A percentile compares a stretch with the other conserved stretches of the same genome.
phyloP scores from a whole-genome alignment of 2,888 invertebrate genomes.

The Muschampia staudingeri region DNA sequence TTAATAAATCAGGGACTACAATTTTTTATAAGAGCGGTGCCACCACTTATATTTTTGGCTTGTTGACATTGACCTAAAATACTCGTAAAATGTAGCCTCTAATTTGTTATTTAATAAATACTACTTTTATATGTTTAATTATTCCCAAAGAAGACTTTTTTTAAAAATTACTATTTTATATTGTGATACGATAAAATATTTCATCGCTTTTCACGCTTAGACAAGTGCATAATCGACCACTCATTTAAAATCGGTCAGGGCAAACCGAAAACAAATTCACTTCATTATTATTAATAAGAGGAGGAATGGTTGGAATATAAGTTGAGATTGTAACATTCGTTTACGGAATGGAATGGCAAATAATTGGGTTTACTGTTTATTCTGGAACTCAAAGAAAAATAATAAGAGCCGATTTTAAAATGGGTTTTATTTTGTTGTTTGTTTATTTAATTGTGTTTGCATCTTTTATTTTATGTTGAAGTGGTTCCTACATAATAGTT shows the following conservation, averaged over 20 bases:
- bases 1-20: no score
- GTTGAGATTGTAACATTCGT: not conserved
- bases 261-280: conserved; percentile 3
- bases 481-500: no score
- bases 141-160: no score
- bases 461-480: no score
- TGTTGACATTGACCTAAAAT: no score
- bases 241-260: not conserved
- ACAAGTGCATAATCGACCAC: not conserved
- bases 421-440: not conserved
- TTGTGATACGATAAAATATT: not conserved
- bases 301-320: conserved; percentile 15
- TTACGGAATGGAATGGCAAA: not conserved
- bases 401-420: not conserved
- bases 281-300: conserved; percentile 10
- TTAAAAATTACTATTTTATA: no score
- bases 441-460: not conserved
- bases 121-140: no score
- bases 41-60: no score
- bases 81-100: no score
- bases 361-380: not conserved
- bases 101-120: no score
- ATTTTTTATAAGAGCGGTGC: no score
- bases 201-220: not conserved
- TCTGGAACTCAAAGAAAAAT: not conserved